phyloP scores from a whole-genome alignment of 2,113 vertebrate genomes.

The Malurus cyaneus region DNA sequence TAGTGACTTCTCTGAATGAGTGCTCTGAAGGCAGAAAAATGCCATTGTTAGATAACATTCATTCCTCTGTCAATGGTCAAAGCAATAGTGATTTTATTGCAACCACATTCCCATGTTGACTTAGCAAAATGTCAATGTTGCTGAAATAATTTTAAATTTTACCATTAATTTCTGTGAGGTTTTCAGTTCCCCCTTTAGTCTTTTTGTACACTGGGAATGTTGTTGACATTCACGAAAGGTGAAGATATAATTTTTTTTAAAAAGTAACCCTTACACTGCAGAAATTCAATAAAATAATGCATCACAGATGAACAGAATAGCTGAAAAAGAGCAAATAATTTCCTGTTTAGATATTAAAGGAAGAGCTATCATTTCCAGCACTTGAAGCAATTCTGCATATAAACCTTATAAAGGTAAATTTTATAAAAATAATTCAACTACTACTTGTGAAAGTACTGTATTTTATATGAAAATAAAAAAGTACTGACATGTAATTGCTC shows the following conservation, averaged over 20 bases:
- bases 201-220: neutral
- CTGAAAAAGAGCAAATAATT: conserved; percentile 42
- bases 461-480: neutral
- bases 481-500: neutral
- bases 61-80: neutral
- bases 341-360: conserved; percentile 40
- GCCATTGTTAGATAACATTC: neutral
- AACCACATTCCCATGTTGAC: neutral
- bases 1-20: neutral
- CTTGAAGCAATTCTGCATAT: neutral
- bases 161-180: neutral
- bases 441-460: neutral
- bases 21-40: neutral
- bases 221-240: conserved; percentile 2
- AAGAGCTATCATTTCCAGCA: neutral
- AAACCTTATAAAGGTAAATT: neutral
- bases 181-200: neutral
- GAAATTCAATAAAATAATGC: conserved; percentile 37
- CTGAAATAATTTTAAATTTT: conserved; percentile 5
- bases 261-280: neutral
- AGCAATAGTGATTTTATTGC: neutral
- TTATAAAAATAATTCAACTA: neutral
- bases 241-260: neutral
- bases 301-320: conserved; percentile 18
- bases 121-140: neutral